These are phyloP conservation scores for Eristalis tenax DNA, from an alignment of 2,888 invertebrate genomes.

Conservation along the genomic window DNA sequence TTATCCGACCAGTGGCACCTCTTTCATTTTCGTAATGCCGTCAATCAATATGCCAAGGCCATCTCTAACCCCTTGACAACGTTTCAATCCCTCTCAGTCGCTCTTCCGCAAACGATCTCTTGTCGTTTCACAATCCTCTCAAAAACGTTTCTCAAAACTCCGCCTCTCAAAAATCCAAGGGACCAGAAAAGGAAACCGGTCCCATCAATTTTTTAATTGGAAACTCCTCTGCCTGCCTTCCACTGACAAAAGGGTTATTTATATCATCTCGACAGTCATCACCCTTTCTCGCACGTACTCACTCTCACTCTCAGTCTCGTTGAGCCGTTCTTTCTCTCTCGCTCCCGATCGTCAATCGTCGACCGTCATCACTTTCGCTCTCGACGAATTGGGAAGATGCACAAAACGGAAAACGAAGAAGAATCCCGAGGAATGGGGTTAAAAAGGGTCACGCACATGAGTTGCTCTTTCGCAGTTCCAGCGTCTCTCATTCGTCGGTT, in stretches of 20 bases:
- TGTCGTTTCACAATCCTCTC: not conserved
- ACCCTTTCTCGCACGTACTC: not conserved
- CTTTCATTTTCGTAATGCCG: not conserved
- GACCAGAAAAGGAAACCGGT: not conserved
- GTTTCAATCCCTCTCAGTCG: not conserved
- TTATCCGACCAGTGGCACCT: not conserved
- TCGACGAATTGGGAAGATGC: constrained; percentile 32
- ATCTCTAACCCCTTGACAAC: constrained; percentile 6
- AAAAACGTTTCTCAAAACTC: constrained; percentile 11
- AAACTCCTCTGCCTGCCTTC: not conserved
- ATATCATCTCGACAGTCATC: too few species aligned
- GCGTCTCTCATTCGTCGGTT: constrained; percentile 36
- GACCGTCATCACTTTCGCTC: constrained; percentile 47
- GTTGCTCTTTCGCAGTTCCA: not conserved
- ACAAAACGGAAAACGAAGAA: constrained; percentile 2
- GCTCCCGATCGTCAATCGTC: not conserved
- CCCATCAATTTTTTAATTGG: constrained; percentile 10
- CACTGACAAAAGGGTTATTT: constrained; percentile 46
- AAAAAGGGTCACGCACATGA: constrained; percentile 44
- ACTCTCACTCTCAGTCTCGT: not conserved
- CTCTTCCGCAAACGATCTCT: not conserved
- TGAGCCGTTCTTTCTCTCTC: not conserved
- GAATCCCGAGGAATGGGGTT: constrained; percentile 9
- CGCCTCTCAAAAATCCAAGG: constrained; percentile 12
- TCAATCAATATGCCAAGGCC: not conserved